These are phyloP conservation scores for Cricetomys ansorgei DNA, from an alignment of 2,113 vertebrate species.

Conservation along the genomic window DNA sequence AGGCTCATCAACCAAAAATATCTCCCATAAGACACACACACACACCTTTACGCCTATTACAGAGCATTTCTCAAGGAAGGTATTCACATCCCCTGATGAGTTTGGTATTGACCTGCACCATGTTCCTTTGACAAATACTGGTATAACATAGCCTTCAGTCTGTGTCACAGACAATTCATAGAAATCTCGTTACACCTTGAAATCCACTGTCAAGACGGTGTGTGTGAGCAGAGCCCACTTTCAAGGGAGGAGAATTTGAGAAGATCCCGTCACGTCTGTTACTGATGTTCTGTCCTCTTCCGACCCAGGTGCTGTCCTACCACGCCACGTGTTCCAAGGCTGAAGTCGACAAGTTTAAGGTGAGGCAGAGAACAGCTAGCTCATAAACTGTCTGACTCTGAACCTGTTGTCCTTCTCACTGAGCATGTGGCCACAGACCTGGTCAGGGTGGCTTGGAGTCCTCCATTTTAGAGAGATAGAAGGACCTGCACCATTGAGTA, in stretches of 20 bases:
- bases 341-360: conserved; percentile 99
- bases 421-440: not conserved
- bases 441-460: not conserved
- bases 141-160: not conserved
- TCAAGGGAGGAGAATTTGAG: conserved; percentile 56
- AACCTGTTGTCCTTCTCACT: not conserved
- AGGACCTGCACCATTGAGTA: not conserved
- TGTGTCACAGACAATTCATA: not conserved
- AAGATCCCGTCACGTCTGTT: conserved; percentile 35
- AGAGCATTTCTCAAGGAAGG: conserved; percentile 27
- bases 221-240: conserved; percentile 66
- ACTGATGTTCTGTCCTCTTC: conserved; percentile 72
- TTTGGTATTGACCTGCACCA: not conserved
- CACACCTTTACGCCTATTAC: not conserved
- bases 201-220: conserved; percentile 52
- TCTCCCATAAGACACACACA: not conserved
- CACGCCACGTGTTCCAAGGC: conserved; percentile 99
- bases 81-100: not conserved
- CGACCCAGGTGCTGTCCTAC: conserved; percentile 96
- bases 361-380: conserved; percentile 82
- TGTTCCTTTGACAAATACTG: conserved; percentile 12
- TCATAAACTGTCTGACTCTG: not conserved
- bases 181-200: conserved; percentile 59
- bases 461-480: not conserved
- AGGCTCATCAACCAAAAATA: not conserved